Evolutionary conservation across 2,113 vertebrate genomes (phyloP), one percentile per base, ranked within the genome.

Genomic region (Psilopsiagon aurifrons): DNA sequence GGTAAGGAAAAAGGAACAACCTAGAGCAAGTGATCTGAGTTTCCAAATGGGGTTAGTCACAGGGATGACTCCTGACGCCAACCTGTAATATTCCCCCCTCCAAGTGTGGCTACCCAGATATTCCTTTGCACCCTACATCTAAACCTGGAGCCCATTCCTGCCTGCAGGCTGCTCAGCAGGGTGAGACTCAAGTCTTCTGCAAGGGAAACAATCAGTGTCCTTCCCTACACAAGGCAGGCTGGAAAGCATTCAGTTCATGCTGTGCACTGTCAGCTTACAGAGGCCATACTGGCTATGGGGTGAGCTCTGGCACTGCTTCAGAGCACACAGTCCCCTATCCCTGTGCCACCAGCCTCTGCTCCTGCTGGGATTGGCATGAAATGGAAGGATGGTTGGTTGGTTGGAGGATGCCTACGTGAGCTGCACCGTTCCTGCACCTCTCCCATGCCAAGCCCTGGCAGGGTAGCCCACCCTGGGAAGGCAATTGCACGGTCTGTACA

Each of bases 231-330:
- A 10, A 22, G 7, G 9, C 17, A 31, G 47, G 31, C 39, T 33
- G 75, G 39, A 27, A 41, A 35, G 16, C 13, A 0, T 35, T 8
- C 77, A 28, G 24, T 4, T 37, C 0, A 0, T 13, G 28, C 1
- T 35, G 27, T 10, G 10, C 16, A 2, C 0, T 2, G 12, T 10
- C 66, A 3, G 3, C 31, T 27, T 9, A 8, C 20, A n/a, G 68
- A 33, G 46, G 35, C 44, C 23, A 9, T 7, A 1, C 13, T 51
- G 77, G 62, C 78, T 71, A 19, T 7, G 29, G 44, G 69, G 37
- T 55, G 59, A 52, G 22, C 7, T 5, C 57, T 55, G 83, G 71
- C 67, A 9, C 10, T 0, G 20, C 49, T 78, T 57, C 66, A 35
- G 27, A 62, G 69, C 11, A 2, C 23, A 0, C 28, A 8, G 46